Base-by-base conservation (phyloP, 2,113 vertebrate species). In the Motacilla tschutschensis region DNA sequence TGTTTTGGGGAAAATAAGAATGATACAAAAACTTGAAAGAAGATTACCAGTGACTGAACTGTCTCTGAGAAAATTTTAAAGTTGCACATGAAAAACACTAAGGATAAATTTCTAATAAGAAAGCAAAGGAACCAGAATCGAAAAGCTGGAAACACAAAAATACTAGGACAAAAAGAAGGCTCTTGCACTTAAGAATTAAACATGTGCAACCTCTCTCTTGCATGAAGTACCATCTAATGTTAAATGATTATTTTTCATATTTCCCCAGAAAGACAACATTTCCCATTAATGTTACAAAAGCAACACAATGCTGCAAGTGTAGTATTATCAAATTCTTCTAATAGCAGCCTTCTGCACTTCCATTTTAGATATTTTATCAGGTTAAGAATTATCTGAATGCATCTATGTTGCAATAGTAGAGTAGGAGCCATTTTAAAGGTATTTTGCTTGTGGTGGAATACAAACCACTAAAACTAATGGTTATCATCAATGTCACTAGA, bases 401-500 rank as follows among this genome's bases (percentile, higher is more conserved):
- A 28, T 38, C 55, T 38, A 5, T 38, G 17, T 60, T 80, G 51
- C 47, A 85, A 17, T 38, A 47, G 50, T 38, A 35, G 10, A 4
- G 15, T 63, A 72, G 28, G 51, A 53, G 17, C 5, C 77, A 62
- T 66, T 91, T 51, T 44, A 53, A 73, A 44, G 19, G 6, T 36
- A 40, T 82, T 83, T 83, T 65, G 25, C 13, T 3, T 48, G 63
- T 59, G 8, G 19, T 70, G 22, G 64, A 83, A 48, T 24, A 25
- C 8, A 80, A 73, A 35, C 43, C 33, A 46, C 43, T 55, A 35
- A 55, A 72, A 53, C 2, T 13, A 76, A 44, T 44, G 20, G 36
- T 12, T 36, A 6, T 44, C 18, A 76, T 73, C 43, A 70, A 5
- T 0, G 0, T 65, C 8, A 26, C 40, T 58, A 38, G 43, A 22